Base-by-base conservation (phyloP, 2,888 invertebrate genomes). In the Tipula lateralis region DNA sequence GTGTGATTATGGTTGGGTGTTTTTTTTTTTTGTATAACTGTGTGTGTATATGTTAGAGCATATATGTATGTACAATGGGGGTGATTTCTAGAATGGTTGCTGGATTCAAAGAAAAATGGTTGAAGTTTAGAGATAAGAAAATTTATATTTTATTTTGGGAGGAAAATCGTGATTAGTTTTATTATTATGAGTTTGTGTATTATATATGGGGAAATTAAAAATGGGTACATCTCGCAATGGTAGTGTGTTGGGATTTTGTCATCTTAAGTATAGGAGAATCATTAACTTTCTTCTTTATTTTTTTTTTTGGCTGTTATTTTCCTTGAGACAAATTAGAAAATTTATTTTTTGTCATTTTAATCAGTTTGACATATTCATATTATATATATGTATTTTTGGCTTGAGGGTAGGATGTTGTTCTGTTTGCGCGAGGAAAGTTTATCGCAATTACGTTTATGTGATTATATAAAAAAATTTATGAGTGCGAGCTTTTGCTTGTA, bases 251-350 rank as follows among this genome's bases (percentile, higher is more conserved):
- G 66, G 24, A 66, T 66, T 24, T 66, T 66, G 9, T 24, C 66
- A 24, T 66, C 19, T 24, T 66, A 24, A 24, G 66, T 66, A 24
- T 66, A 66, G 66, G 66, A 66, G 66, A 66, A 66, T 66, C 66
- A 66, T 66, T 66, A 66, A 66, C 66, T 66, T 66, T 66, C 66
- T 24, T 66, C 24, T 24, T 66, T 24, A 19, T 24, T 66, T 66
- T 66, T 66, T 9, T 24, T 66, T 50, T 66, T n/a, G n/a, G n/a
- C n/a, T n/a, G n/a, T 66, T 24, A 13, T 66, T 66, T 66, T 66
- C 66, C 66, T 66, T 66, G 66, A 66, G 66, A 66, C 66, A 66
- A 66, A 66, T 66, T 66, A 66, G 66, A 66, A 66, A 66, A 66
- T 66, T 66, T 66, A 66, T 66, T 66, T 44, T 66, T 66, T 66